Base-by-base conservation (phyloP, 2,113 vertebrate genomes). In the Mesoclemmys tuberculata region DNA sequence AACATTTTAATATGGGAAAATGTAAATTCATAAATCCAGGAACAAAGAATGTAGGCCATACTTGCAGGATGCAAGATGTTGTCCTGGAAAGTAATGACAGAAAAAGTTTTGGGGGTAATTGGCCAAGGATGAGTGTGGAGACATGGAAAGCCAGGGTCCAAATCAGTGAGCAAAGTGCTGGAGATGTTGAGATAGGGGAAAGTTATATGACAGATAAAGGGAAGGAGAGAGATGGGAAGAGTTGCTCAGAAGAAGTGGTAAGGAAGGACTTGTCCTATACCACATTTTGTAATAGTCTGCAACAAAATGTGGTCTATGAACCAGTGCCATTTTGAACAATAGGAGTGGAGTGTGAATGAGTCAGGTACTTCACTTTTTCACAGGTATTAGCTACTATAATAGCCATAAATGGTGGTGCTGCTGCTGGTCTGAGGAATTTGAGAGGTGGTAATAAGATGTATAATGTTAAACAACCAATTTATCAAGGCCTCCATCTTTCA, bases 281-380 rank as follows among this genome's bases (percentile, higher is more conserved):
- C 31, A 16, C 14, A 31, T 83, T 52, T 19, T 0, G 0, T 10
- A 6, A 13, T 26, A 55, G 7, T 55, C 18, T 18, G 19, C 8
- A n/a, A 16, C 0, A 0, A 58, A 77, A 29, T 1, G 2, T n/a
- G 19, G 8, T 26, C 2, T 12, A 12, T 14, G 5, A 4, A 10
- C 31, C 16, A 11, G 12, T 3, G 75, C 6, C 29, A n/a, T 80
- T 5, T 44, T n/a, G 52, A 82, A 74, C 82, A 48, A 2, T 0
- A 1, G 12, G 68, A 61, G 46, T 4, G 13, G 44, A 44, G 14
- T 3, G 5, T 14, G 41, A 48, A 61, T 44, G 78, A 81, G 85
- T n/a, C 13, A 5, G 44, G 21, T 35, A 29, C 64, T 68, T n/a
- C 64, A 68, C 35, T 38, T 71, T 71, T 71, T 71, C 10, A 48